Percentiles rank a stretch among this genome's conserved stretches.
Conservation (phyloP, 35 echinoderm and acorn worm genomes). For the Diadema setosum region DNA sequence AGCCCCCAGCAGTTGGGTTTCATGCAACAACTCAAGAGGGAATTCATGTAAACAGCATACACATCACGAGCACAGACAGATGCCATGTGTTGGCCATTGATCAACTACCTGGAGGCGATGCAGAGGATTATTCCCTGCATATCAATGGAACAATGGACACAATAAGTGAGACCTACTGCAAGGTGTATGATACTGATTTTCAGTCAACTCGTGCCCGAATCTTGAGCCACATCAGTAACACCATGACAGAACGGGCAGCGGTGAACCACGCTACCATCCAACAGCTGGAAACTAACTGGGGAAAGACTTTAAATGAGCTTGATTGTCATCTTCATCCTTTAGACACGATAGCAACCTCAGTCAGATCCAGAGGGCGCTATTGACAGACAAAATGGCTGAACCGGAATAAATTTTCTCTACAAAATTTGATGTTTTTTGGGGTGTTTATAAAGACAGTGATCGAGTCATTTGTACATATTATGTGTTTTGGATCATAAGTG, state of each 20-base stretch:
- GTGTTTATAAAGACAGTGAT: too few relatives aligned
- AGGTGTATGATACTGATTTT: background rate
- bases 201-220: background rate
- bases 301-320: background rate
- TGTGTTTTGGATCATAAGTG: too few relatives aligned
- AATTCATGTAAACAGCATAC: constrained; percentile 27
- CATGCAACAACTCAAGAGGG: constrained; percentile 63
- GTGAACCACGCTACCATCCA: background rate
- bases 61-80: background rate
- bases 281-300: background rate
- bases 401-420: too few relatives aligned
- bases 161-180: background rate
- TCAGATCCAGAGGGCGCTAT: too few relatives aligned
- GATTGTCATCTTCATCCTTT: background rate
- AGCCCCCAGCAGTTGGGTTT: constrained; percentile 32
- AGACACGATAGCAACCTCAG: background rate
- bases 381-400: too few relatives aligned
- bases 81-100: constrained; percentile 24
- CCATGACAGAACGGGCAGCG: background rate
- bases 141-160: background rate
- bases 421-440: too few relatives aligned
- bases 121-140: constrained; percentile 12
- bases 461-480: too few relatives aligned
- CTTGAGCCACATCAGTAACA: background rate
- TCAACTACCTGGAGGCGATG: constrained; percentile 29